Percentiles rank a stretch among this genome's conserved stretches.
phyloP scores from a whole-genome alignment of 1,140 invertebrate genomes.

The Ostrea denselamellosa region DNA sequence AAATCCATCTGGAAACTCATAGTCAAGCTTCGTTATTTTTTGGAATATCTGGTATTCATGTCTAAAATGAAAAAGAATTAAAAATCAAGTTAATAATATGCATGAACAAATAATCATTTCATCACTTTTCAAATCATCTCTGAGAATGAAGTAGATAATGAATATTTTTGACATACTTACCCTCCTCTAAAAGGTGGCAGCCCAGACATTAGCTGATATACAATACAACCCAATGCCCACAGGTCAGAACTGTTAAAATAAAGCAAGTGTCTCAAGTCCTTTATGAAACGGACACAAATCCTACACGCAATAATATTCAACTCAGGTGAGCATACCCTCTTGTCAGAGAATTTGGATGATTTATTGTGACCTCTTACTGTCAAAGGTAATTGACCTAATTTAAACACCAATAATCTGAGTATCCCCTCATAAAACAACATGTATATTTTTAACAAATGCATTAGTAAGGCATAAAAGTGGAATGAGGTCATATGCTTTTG shows the following conservation, averaged over 20 bases:
- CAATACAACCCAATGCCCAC: constrained; percentile 98
- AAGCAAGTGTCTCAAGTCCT: not conserved
- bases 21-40: constrained; percentile 94
- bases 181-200: constrained; percentile 92
- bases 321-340: no score
- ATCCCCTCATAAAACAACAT: no score
- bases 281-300: no score
- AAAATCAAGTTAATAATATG: not conserved
- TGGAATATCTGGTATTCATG: constrained; percentile 98
- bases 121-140: not conserved
- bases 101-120: no score
- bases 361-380: no score
- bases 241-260: constrained; percentile 88
- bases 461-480: no score
- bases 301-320: no score
- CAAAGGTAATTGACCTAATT: no score
- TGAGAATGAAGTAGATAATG: not conserved
- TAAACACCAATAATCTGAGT: no score
- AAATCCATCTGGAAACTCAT: constrained; percentile 95
- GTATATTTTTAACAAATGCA: no score
- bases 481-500: no score
- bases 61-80: constrained; percentile 77
- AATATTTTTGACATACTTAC: constrained; percentile 75
- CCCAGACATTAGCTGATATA: constrained; percentile 98
- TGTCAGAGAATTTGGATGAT: no score